These are phyloP conservation scores for Drosophila stalkeri DNA, from an alignment of 2,888 invertebrate genomes.

Conservation along the genomic window DNA sequence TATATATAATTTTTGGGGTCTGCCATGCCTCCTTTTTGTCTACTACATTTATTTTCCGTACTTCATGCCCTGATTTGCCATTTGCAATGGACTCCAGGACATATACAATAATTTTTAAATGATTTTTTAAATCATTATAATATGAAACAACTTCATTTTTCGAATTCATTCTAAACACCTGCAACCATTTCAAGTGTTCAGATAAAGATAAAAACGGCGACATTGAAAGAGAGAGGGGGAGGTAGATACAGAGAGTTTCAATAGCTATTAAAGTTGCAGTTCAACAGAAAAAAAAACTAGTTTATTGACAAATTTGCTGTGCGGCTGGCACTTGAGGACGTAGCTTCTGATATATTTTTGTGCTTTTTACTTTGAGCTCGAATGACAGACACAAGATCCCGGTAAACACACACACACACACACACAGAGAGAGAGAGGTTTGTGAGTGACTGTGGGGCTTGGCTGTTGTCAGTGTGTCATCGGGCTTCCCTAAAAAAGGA, in stretches of 20 bases:
- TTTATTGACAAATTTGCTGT: not conserved
- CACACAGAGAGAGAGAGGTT: not conserved
- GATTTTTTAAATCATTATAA: no score
- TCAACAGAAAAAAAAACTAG: not conserved
- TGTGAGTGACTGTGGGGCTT: constrained; percentile 3
- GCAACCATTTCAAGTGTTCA: not conserved
- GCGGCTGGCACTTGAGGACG: constrained; percentile 5
- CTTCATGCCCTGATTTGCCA: no score
- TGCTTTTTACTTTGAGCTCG: constrained; percentile 11
- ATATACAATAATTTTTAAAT: no score
- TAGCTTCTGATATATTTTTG: constrained; percentile 2
- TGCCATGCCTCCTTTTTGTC: no score
- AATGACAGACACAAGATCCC: constrained; percentile 10
- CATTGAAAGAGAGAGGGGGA: not conserved
- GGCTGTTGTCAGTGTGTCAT: constrained; percentile 58
- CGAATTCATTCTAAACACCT: not conserved
- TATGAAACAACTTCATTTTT: no score
- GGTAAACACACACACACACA: not conserved
- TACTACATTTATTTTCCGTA: no score
- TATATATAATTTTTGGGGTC: no score
- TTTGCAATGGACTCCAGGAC: no score
- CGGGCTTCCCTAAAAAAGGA: constrained; percentile 25
- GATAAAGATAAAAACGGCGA: not conserved
- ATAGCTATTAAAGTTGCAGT: not conserved
- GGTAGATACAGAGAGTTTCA: not conserved